Evolutionary conservation across 2,797 vertebrate genomes (phyloP), one percentile per base, ranked within the genome.

Genomic region (Periophthalmus magnuspinnatus): DNA sequence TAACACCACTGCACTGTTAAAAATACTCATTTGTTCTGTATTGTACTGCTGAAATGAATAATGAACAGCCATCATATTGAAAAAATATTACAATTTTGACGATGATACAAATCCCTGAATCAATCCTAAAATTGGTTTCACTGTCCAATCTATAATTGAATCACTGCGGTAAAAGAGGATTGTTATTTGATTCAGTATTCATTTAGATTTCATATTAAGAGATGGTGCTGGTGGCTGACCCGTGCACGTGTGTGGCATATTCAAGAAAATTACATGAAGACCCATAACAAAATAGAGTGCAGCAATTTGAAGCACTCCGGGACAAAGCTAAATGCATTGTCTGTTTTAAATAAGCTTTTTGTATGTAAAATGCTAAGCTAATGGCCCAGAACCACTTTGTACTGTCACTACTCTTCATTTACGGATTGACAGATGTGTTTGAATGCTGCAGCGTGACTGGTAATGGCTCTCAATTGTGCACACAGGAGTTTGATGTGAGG

Each of bases 381-480:
- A 28, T 70, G 38, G 75, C 62, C 38, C 52, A 47, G 52, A 70
- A 72, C 32, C 76, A 54, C 38, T 69, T 72, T 2, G 45, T 65
- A 58, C 45, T 4, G 5, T 36, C 32, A 58, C 52, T 34, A 19
- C 68, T 68, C 66, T 70, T 77, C 47, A 65, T 75, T 70, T 67
- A 66, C 72, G 61, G 59, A 21, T 55, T 82, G 68, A 74, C 86
- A 85, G 79, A 82, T 81, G 70, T 36, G 50, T 82, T 65, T 69
- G 62, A 78, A 74, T 62, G 68, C 19, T 50, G 45, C 41, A 19
- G 63, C 3, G 28, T 50, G 24, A 65, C 24, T 65, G 22, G 47
- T 50, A 65, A 65, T 50, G 63, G 63, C 63, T 33, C 24, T 65
- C 63, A 34, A 32, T 50, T 13, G 16, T 33, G 17, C 58, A 28